Evolutionary conservation across 2,113 vertebrate genomes (phyloP).

Genomic region (Thunnus thynnus): DNA sequence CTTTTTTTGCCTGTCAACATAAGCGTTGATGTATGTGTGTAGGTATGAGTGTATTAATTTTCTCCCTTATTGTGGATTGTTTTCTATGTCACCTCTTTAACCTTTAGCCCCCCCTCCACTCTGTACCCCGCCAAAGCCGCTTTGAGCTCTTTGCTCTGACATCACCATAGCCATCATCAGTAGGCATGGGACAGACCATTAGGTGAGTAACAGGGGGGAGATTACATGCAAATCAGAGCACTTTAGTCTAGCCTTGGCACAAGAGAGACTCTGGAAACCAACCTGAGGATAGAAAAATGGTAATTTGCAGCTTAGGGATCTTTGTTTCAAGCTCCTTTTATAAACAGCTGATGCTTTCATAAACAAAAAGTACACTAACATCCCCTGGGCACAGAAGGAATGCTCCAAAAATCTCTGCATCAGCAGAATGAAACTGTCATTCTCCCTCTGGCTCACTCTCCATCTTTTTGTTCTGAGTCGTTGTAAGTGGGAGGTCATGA

Average conservation of each 20-base stretch:
- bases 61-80: conserved; percentile 41
- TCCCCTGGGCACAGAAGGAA: conserved; percentile 40
- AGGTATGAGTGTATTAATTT: conserved; percentile 26
- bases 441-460: conserved; percentile 37
- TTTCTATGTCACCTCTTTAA: conserved; percentile 59
- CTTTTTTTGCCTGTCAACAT: not conserved
- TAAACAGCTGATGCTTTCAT: conserved; percentile 35
- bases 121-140: conserved; percentile 72
- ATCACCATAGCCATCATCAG: conserved; percentile 74
- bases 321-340: conserved; percentile 39
- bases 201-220: conserved; percentile 48
- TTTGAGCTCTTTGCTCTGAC: conserved; percentile 78
- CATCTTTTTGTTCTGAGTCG: conserved; percentile 57
- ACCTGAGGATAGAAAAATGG: conserved; percentile 23
- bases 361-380: conserved; percentile 23
- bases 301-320: conserved; percentile 18
- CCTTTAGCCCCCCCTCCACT: conserved; percentile 38
- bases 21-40: not conserved
- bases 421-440: conserved; percentile 71
- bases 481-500: conserved; percentile 59
- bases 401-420: conserved; percentile 54
- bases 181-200: conserved; percentile 68
- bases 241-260: conserved; percentile 27
- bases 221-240: conserved; percentile 53
- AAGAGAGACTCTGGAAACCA: conserved; percentile 45